These are phyloP conservation scores for Phaethon lepturus DNA, from an alignment of 2,113 vertebrate genomes.

Conservation along the genomic window DNA sequence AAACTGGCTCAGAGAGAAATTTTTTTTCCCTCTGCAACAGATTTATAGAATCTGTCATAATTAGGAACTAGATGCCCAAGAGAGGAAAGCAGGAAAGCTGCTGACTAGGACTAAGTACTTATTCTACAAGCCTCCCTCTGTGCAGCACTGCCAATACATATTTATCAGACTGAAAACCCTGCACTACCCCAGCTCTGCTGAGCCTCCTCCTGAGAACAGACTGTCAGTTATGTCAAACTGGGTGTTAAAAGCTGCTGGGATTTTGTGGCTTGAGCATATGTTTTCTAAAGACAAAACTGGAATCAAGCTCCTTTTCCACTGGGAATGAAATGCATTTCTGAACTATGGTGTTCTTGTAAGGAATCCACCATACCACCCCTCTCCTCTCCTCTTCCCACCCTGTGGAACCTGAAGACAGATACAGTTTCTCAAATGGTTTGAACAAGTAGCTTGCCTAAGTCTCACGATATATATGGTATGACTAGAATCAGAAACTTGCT, in stretches of 20 bases:
- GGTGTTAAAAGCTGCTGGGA: conserved; percentile 50
- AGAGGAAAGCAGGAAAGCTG: conserved; percentile 3
- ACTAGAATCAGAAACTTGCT: neutral
- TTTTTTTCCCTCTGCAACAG: neutral
- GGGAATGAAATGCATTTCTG: neutral
- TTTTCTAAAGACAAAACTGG: conserved; percentile 24
- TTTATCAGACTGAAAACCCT: conserved; percentile 39
- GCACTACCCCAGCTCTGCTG: conserved; percentile 24
- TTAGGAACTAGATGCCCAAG: neutral
- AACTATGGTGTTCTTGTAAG: neutral
- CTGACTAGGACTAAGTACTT: neutral
- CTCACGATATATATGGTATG: neutral
- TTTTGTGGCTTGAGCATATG: conserved; percentile 14
- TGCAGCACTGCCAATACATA: conserved; percentile 19
- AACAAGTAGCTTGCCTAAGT: neutral
- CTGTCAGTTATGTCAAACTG: conserved; percentile 37
- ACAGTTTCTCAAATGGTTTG: neutral
- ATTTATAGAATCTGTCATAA: neutral
- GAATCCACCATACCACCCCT: neutral
- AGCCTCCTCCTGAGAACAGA: conserved; percentile 39
- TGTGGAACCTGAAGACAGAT: neutral
- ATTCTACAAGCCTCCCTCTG: neutral
- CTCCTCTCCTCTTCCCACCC: neutral
- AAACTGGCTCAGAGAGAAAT: neutral
- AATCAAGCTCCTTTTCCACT: neutral